phyloP scores from a whole-genome alignment of 1,140 invertebrate genomes.

The Rhagoletis pomonella region DNA sequence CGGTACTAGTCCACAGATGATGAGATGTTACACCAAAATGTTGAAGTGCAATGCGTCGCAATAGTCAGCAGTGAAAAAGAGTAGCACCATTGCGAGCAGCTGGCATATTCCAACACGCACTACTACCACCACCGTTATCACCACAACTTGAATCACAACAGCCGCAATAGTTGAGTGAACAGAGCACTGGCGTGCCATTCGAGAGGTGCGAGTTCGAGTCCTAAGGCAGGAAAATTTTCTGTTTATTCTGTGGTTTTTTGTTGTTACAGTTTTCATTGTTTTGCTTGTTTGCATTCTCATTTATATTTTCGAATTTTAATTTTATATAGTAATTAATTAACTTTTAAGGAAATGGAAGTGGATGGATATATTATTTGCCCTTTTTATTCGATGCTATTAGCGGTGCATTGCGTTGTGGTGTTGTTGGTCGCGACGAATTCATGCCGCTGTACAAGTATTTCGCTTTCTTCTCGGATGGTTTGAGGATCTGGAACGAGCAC shows the following conservation, averaged over 20 bases:
- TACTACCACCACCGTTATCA: too few species aligned
- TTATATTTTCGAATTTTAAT: constrained; percentile 56
- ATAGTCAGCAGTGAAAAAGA: too few species aligned
- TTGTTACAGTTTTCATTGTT: constrained; percentile 29
- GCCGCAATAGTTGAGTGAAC: too few species aligned
- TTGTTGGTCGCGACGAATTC: constrained; percentile 87
- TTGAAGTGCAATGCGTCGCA: too few species aligned
- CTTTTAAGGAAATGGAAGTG: constrained; percentile 74
- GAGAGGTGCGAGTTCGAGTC: too few species aligned
- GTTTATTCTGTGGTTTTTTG: not conserved
- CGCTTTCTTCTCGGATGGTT: constrained; percentile 99
- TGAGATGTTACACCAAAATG: too few species aligned
- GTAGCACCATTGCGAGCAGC: too few species aligned
- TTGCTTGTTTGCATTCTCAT: constrained; percentile 53
- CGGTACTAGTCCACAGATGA: too few species aligned
- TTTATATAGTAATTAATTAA: constrained; percentile 63
- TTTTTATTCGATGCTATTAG: constrained; percentile 80
- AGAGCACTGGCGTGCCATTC: too few species aligned
- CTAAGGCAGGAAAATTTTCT: too few species aligned
- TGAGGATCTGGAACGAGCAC: constrained; percentile 98
- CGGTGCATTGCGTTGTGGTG: constrained; percentile 89
- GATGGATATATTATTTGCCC: constrained; percentile 79
- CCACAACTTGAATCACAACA: too few species aligned
- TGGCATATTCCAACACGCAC: too few species aligned
- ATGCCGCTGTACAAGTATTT: constrained; percentile 97